phyloP scores from a whole-genome alignment of 2,888 invertebrate species.

The Drosophila ustulata region DNA sequence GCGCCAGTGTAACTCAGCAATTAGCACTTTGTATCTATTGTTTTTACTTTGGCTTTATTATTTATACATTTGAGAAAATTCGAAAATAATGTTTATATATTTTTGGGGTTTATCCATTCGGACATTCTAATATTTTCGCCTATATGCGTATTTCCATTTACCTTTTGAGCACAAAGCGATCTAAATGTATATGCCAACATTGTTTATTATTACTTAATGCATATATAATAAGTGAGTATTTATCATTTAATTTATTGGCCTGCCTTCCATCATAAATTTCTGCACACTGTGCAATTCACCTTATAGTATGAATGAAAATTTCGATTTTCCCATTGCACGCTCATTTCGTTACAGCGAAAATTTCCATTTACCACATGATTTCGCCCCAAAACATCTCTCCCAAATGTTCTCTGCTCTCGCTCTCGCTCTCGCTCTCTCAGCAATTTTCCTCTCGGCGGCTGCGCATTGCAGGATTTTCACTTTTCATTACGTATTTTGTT shows the following conservation, averaged over 20 bases:
- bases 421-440: not conserved
- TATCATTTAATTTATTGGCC: not conserved
- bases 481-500: slow-evolving; percentile 70
- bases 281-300: slow-evolving; percentile 70
- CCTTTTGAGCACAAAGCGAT: not conserved
- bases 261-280: not conserved
- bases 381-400: slow-evolving; percentile 21
- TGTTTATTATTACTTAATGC: not conserved
- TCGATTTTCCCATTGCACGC: slow-evolving; percentile 74
- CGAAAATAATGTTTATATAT: not conserved
- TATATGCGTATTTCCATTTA: not conserved
- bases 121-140: not conserved
- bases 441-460: slow-evolving; percentile 55
- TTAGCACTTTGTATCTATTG: not conserved
- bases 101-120: not conserved
- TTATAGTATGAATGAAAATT: slow-evolving; percentile 79
- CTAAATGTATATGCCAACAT: not conserved
- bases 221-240: not conserved
- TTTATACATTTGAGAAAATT: not conserved
- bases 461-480: slow-evolving; percentile 69
- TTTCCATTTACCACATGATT: slow-evolving; percentile 56
- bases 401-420: not conserved
- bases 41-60: not conserved
- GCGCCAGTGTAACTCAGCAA: slow-evolving; percentile 3
- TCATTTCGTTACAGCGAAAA: slow-evolving; percentile 60